Evolutionary conservation across 2,113 vertebrate species (phyloP).

Genomic region (Herpailurus yagouaroundi): DNA sequence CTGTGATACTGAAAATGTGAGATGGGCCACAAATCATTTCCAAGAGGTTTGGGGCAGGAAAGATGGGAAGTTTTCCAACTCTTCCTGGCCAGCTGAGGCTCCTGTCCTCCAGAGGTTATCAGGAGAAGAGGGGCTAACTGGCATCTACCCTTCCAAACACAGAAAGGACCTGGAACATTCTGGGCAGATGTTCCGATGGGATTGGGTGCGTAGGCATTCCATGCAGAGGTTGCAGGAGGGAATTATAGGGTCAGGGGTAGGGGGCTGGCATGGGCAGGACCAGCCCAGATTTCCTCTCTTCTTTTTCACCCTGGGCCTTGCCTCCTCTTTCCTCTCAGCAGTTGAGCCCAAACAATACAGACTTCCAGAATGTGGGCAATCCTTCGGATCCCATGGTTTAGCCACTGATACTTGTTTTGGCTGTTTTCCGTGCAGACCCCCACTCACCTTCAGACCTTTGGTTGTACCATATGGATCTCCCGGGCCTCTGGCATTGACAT

Average conservation of each 20-base stretch:
- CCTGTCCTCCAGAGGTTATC: not conserved
- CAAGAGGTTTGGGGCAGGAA: not conserved
- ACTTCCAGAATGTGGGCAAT: not conserved
- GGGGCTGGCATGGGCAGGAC: not conserved
- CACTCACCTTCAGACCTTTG: not conserved
- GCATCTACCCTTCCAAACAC: not conserved
- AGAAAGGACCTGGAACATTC: not conserved
- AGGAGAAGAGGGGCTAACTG: not conserved
- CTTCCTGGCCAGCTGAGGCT: not conserved
- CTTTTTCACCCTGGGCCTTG: not conserved
- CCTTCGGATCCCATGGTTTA: not conserved
- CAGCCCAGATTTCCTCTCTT: not conserved
- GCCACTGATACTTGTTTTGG: not conserved
- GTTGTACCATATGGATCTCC: fast-evolving
- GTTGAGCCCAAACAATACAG: not conserved
- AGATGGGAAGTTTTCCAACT: not conserved
- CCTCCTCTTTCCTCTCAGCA: not conserved
- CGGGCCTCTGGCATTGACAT: fast-evolving
- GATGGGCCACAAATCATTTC: not conserved
- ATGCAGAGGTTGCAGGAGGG: not conserved
- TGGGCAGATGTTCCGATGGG: too few relatives aligned
- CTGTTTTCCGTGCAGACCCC: not conserved
- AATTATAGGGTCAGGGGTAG: not conserved
- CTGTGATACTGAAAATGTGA: not conserved
- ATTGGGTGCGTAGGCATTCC: not conserved